Conservation (phyloP, 2,888 invertebrate species). For the Tipula lateralis region DNA sequence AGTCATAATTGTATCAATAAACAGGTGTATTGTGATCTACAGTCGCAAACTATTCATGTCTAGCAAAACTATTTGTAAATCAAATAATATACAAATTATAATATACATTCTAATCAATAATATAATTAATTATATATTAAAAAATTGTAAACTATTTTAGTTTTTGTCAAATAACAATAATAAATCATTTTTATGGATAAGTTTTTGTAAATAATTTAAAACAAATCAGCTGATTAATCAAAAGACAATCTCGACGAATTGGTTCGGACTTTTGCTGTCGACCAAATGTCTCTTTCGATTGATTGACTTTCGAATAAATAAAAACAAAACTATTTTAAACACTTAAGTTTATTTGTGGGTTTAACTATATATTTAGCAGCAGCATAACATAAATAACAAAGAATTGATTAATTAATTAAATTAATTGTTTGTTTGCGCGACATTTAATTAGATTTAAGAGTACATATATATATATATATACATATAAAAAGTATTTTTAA, state of each 20-base stretch:
- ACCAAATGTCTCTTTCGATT: not conserved
- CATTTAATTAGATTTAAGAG: not conserved
- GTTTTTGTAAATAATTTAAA: not conserved
- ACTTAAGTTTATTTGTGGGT: not conserved
- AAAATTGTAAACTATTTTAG: not conserved
- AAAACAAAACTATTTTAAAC: not conserved
- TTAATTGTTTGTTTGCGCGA: not conserved
- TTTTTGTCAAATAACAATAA: not conserved
- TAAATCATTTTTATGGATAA: not conserved
- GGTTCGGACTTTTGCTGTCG: too few species aligned
- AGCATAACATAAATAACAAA: not conserved
- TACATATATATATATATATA: too few species aligned
- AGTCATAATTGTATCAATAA: slow-evolving; percentile 5
- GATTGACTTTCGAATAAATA: not conserved
- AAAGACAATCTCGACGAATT: too few species aligned
- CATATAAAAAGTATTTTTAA: not conserved
- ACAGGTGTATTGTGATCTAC: not conserved
- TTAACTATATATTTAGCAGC: too few species aligned
- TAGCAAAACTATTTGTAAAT: slow-evolving; percentile 12
- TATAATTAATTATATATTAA: not conserved
- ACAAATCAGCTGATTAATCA: not conserved
- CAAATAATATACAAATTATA: not conserved
- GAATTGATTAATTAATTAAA: not conserved
- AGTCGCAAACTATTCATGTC: slow-evolving; percentile 12
- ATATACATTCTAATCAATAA: not conserved